Evolutionary conservation across 2,888 invertebrate species (phyloP), one percentile per base, ranked within the genome.

Genomic region (Piscicola geometra): DNA sequence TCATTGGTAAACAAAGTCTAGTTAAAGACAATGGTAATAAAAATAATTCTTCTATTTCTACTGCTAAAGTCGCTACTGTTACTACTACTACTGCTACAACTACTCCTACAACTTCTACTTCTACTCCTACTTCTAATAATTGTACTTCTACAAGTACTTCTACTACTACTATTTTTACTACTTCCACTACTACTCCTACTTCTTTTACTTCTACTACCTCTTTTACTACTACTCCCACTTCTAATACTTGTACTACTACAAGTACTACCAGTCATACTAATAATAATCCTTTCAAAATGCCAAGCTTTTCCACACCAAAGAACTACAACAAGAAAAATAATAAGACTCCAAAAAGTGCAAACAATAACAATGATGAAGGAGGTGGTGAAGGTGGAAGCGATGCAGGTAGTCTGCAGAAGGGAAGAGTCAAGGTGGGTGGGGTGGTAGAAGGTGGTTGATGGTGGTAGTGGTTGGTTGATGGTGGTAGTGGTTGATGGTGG

Each of bases 81-180:
- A 64, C 64, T 64, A 64, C 64, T 64, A 64, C 64, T 64, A 64
- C 64, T 64, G 18, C 64, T 64, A 64, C 64, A 12, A 64, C 64
- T 64, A 64, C 64, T 64, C 3, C 64, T 64, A 64, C 64, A 12
- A 64, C 64, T 64, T 12, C 64, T 71, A 71, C 72, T 71, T 67
- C 72, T 71, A 71, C 72, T 71, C 67, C 72, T 71, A 71, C 72
- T 71, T 67, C 72, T 71, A 71, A 66, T 71, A 71, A 66, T 71
- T 67, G 66, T 71, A 71, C 72, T 52, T 67, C 72, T 71, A 71
- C 72, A 67, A 71, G 66, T 71, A 71, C 72, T 71, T 25, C 72
- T 71, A 71, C 72, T 71, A 67, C 72, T 71, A 71, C 72, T 71
- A 71, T 47, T 71, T 67, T n/a, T 71, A 71, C 66, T 64, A 64